Base-by-base conservation (phyloP, 1,140 invertebrate genomes). In the Andrena cerasifolii region DNA sequence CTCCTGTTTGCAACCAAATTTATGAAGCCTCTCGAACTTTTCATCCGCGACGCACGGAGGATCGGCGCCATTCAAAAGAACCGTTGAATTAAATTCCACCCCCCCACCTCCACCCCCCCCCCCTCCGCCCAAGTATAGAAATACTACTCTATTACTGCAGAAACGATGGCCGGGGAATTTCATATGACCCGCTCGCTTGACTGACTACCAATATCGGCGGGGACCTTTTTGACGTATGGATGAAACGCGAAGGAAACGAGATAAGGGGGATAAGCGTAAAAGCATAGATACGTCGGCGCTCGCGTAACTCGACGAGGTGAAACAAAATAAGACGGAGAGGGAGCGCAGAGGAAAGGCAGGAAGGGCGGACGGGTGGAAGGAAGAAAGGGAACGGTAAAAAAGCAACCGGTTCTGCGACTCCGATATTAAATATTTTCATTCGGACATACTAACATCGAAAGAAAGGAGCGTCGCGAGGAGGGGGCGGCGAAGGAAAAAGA, bases 71-170 rank as follows among this genome's bases (percentile, higher is more conserved):
- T 82, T 83, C 78, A 83, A 73, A 40, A 80, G 24, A n/a, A 49
- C 4, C 51, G 63, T 80, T 80, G 78, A 80, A 82, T 82, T 82
- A 80, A 76, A 82, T 82, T 82, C 72, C 58, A 40, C 36, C 36
- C 36, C 36, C 58, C 58, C 8, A 51, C 26, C 12, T 28, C 47
- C 47, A 1, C 16, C 47, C 47, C 47, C 18, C 62, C 65, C 40
- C 18, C 58, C 58, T 26, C 31, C 70, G n/a, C n/a, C n/a, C n/a
- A n/a, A n/a, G n/a, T 82, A 80, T 75, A 70, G 77, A 67, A 74
- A 68, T 59, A 66, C 70, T 59, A 66, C 70, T 82, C 58, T 63
- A 82, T 82, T 79, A 79, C 68, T 40, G 56, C 31, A 43, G 40
- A 54, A 61, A 72, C 56, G 67, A 79, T 68, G 45, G 24, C 26